Evolutionary conservation across 2,113 vertebrate species (phyloP), one percentile per base, ranked within the genome.

Genomic region (Burhinus oedicnemus): DNA sequence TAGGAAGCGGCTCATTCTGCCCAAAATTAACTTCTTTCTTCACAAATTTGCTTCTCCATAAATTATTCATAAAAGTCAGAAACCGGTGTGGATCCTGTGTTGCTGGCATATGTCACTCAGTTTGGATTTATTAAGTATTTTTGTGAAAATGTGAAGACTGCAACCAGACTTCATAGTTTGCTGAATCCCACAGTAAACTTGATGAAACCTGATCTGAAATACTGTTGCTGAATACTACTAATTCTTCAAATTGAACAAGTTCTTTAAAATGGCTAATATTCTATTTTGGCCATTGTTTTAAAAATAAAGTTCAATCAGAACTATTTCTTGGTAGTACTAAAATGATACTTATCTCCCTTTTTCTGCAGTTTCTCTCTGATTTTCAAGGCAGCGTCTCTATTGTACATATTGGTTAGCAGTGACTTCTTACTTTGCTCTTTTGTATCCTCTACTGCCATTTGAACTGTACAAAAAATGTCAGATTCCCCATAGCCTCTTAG

Each of bases 341-440:
- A 80, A 40, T 79, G 8, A 49, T 81, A 13, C 19, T 83, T 60
- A 11, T 51, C 57, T 92, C 80, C 83, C 51, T 93, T 92, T 93
- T 71, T 68, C 80, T 92, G 83, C 90, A 92, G 77, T 79, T 96
- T 96, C 61, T 82, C 77, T 92, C 51, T 96, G 65, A 54, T 90
- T 96, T 93, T 87, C 79, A 77, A 83, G 80, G 93, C 77, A 60
- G n/a, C 94, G 34, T 83, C n/a, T 89, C 6, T 69, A 1, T 90
- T 90, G 30, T 86, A 88, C 90, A 86, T 90, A 79, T 87, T 64
- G 72, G 55, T 94, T 83, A 94, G 83, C 83, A 86, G 60, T 62
- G 45, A 77, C 66, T 75, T 82, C 6, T 2, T 49, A 2, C 55
- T 86, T 78, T 62, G 16, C 58, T 78, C 27, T 62, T 45, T 49